Conservation (phyloP, 1,140 invertebrate genomes). For the Cepaea nemoralis region DNA sequence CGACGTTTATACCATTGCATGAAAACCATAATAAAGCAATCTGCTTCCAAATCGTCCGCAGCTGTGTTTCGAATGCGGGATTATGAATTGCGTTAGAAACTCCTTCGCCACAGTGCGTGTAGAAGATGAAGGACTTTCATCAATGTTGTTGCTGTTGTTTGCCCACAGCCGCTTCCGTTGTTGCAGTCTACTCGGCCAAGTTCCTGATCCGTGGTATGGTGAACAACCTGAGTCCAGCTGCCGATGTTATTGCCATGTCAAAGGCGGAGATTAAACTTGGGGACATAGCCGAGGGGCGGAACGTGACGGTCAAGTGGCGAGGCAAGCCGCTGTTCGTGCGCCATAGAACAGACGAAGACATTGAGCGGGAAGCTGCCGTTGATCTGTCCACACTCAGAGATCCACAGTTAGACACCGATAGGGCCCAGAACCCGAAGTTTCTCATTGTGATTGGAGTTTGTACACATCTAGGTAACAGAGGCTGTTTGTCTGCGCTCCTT, state of each 20-base stretch:
- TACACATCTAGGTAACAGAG: constrained; percentile 90
- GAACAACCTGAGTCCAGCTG: constrained; percentile 84
- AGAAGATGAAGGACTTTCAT: too few species aligned
- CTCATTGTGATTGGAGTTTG: constrained; percentile 94
- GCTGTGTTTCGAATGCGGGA: too few species aligned
- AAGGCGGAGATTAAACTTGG: constrained; percentile 94
- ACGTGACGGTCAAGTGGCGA: constrained; percentile 96
- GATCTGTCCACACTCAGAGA: constrained; percentile 84
- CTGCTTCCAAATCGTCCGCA: too few species aligned
- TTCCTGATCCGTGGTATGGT: constrained; percentile 83
- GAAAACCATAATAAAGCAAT: too few species aligned
- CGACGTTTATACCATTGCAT: too few species aligned
- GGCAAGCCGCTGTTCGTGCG: constrained; percentile 97
- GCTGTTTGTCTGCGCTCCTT: not conserved
- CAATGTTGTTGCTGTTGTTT: not conserved
- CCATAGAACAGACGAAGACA: constrained; percentile 87
- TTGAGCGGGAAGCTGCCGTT: constrained; percentile 82
- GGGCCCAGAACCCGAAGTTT: constrained; percentile 87
- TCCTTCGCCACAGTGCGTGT: too few species aligned
- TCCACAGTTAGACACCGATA: constrained; percentile 86
- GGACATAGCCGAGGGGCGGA: constrained; percentile 83
- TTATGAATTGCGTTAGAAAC: too few species aligned
- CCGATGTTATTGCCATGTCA: constrained; percentile 93
- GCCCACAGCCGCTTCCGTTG: constrained; percentile 77
- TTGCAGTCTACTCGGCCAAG: constrained; percentile 84